Base-by-base conservation (phyloP, 2,888 invertebrate species). In the Micropterix aruncella region DNA sequence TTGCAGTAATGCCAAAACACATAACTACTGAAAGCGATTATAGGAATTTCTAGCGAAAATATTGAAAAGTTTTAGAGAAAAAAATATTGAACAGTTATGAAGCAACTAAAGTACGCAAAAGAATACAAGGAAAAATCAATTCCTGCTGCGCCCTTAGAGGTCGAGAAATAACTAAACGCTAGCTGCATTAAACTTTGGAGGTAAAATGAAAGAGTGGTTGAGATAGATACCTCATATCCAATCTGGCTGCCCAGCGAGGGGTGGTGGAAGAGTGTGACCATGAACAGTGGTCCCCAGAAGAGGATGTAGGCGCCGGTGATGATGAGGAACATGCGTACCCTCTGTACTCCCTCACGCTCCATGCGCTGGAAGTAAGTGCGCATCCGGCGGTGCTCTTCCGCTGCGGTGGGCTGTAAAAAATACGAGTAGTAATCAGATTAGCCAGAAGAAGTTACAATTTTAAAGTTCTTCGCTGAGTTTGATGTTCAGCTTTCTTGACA, bases 261-360 rank as follows among this genome's bases (percentile, higher is more conserved):
- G 58, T 85, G 85, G 59, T 84, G 81, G 44, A 84, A 73, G 49
- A 90, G 68, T 2, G 89, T 90, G 53, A 90, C 84, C 52, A 90
- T 76, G 66, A 91, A 92, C 50, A 92, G 69, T 12, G 91, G 92
- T 49, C 90, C 89, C 91, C 92, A 92, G 66, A 90, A 91, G 43
- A 90, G 70, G 38, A 89, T 77, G 62, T 90, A 92, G 18, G 87
- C 86, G 1, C 83, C 81, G 1, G 85, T 86, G 58, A 88, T 84
- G 54, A 88, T 83, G 48, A 86, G 75, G 64, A 89, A 87, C 83
- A 88, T 88, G 62, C 87, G 81, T 43, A 89, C 87, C 46, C 86
- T 71, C 53, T 85, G 80, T 42, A 87, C 83, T 1, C 87, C 87
- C 57, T 88, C 87, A 18, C 80, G 67, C 58, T 88, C 87, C 63